phyloP scores from a whole-genome alignment of 1,140 invertebrate species.

The Anoplolepis gracilipes region DNA sequence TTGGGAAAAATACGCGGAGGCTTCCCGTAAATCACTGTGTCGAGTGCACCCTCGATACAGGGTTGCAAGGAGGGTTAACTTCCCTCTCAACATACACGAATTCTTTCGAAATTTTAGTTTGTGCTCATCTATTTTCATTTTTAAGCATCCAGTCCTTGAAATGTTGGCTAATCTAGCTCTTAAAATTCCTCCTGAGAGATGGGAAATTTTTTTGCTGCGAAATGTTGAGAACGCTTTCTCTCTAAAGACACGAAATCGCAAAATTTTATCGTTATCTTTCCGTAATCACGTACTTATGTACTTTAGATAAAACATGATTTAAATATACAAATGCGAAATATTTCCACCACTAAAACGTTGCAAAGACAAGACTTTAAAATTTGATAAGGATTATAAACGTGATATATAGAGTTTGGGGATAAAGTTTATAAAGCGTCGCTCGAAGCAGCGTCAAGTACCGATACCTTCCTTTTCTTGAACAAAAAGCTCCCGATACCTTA shows the following conservation, averaged over 20 bases:
- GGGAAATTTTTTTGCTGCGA: not conserved
- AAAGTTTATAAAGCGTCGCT: not conserved
- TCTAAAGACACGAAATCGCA: not conserved
- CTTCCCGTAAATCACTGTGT: constrained; percentile 58
- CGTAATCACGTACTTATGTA: not conserved
- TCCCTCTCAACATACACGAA: constrained; percentile 25
- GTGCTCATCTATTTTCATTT: not conserved
- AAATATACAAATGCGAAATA: not conserved
- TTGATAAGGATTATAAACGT: not conserved
- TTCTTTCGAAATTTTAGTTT: constrained; percentile 40
- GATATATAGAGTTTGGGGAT: not conserved
- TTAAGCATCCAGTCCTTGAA: not conserved
- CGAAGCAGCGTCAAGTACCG: not conserved
- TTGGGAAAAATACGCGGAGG: constrained; percentile 48
- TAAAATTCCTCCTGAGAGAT: not conserved
- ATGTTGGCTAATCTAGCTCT: not conserved
- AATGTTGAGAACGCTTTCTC: not conserved
- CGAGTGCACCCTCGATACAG: constrained; percentile 41
- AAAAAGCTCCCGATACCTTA: constrained; percentile 10
- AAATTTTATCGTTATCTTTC: not conserved
- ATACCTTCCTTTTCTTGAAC: not conserved
- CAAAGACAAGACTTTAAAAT: not conserved
- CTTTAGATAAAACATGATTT: not conserved
- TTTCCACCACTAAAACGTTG: not conserved
- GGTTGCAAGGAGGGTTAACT: constrained; percentile 34